Conservation (phyloP, 1,140 invertebrate genomes). For the Radopholus similis region DNA sequence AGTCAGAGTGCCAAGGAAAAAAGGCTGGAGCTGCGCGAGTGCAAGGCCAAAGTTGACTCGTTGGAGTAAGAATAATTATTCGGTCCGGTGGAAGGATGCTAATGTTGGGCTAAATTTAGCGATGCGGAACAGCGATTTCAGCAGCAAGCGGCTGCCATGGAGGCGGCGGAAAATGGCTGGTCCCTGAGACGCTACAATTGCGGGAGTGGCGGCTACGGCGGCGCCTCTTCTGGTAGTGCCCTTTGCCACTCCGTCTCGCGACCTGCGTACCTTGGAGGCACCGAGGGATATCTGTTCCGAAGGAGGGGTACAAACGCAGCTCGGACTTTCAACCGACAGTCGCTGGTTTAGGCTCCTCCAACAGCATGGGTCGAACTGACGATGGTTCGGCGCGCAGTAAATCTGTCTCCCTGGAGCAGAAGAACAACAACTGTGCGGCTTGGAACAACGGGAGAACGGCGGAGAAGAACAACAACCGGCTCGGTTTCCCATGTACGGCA, state of each 20-base stretch:
- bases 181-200: neutral
- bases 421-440: neutral
- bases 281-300: neutral
- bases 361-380: neutral
- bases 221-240: neutral
- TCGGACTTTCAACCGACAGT: neutral
- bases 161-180: neutral
- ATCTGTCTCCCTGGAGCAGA: neutral
- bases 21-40: constrained; percentile 21
- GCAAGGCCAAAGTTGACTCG: constrained; percentile 25
- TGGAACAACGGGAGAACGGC: neutral
- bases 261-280: neutral
- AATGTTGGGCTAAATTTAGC: neutral
- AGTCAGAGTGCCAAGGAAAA: constrained; percentile 21
- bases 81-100: neutral
- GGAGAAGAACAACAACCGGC: neutral
- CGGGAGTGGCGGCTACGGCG: neutral
- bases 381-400: neutral
- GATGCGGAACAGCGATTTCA: neutral
- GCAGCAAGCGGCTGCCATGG: neutral
- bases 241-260: neutral
- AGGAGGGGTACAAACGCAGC: neutral
- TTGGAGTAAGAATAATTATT: constrained; percentile 15
- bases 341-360: neutral
- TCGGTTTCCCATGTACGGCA: neutral